Evolutionary conservation across 2,888 invertebrate species (phyloP), one percentile per base, ranked within the genome.

Genomic region (Pedicia rivosa): DNA sequence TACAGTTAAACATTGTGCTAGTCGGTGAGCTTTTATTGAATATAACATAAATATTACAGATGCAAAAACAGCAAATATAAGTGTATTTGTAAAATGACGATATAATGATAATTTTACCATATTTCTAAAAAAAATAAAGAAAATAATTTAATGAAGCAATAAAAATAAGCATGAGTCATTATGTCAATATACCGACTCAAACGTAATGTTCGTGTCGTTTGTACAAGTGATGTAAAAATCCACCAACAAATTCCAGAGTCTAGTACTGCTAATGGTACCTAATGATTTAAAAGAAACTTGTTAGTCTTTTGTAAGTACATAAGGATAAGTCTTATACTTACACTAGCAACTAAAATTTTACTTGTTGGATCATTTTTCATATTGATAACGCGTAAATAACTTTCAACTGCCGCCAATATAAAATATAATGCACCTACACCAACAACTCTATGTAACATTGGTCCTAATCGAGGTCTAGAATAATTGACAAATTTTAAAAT

Each of bases 31-130:
- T 56, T 78, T 79, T 50, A 94, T 78, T 1, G 86, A 84, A 72
- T 92, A 94, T 35, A 90, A 59, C 90, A 94, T 92, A 62, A 88
- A 95, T 43, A 83, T 72, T 36, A 92, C 75, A 2, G 92, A 91
- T 10, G 90, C 83, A 49, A 87, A 67, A 32, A 92, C 87, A 27
- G 88, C 78, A 62, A 92, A 88, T 52, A 90, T 81, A 47, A 94
- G 65, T 8, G 90, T 87, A 64, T 92, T 92, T 40, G 91, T 91
- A 62, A 95, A 94, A 62, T 94, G 90, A 45, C 82, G 72, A 60
- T 92, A 95, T 40, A 94, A 65, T 4, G 80, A 72, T 39, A 94
- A 64, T 60, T 95, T 94, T 40, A 90, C 83, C 54, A 84, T 72
- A 62, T 94, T 95, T 56, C 91, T 76, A 17, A 37, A 13, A 32